Evolutionary conservation across 2,797 vertebrate species (phyloP), one percentile per base, ranked within the genome.

Genomic region (Prunella strophiata): DNA sequence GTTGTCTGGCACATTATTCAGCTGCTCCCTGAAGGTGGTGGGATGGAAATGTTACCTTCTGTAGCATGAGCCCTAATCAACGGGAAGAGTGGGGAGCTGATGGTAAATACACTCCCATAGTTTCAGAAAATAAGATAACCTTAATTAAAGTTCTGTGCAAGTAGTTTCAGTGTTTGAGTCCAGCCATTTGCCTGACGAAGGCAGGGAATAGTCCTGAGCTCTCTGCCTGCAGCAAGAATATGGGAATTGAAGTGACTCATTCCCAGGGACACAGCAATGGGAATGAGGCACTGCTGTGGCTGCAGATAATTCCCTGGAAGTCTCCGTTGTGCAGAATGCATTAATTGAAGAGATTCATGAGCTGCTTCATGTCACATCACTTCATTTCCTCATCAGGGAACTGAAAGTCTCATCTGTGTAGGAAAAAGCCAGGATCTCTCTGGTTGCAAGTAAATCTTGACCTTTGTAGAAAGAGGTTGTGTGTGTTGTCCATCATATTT

Each of bases 231-330:
- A 91, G 83, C 77, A 73, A 38, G 67, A 96, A 42, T 61, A 13
- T 87, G 94, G 85, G 94, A 89, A 84, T 81, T 86, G 82, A 22
- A 74, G 85, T 91, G 91, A 97, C 67, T 97, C 96, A 95, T 90
- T 87, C 89, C 91, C 45, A 30, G 91, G 85, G 93, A 94, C 42
- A 10, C 3, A 36, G 83, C 38, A 40, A 20, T 77, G 74, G 83
- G 88, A 94, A 86, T 50, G 89, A 96, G 85, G 71, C 67, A 73
- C 57, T 94, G 80, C 94, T 93, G 93, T 79, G 91, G 95, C 82
- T 96, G 93, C 88, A 87, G 80, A 94, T 95, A 94, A 91, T 97
- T 97, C 93, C 93, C 85, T 95, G 91, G 91, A 96, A 97, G 80
- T 94, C 94, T 94, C 77, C 0, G 16, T 86, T 79, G 84, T 90